Percentiles rank a stretch among this genome's conserved stretches.
Conservation (phyloP, 2,113 vertebrate genomes). For the Platysteira castanea region DNA sequence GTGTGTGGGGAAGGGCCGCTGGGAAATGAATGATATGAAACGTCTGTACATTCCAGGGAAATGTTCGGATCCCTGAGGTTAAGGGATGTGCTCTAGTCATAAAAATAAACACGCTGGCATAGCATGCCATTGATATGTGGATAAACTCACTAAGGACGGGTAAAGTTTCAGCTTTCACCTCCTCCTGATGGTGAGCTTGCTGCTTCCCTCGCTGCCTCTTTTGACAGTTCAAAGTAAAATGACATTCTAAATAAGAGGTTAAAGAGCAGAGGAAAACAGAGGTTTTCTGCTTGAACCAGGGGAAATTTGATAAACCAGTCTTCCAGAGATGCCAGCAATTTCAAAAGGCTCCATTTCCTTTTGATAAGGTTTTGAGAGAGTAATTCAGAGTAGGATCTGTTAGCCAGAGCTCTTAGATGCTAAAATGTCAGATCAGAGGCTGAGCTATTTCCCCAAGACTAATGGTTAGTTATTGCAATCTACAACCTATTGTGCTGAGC, state of each 20-base stretch:
- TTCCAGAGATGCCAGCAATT: constrained; percentile 56
- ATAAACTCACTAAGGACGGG: constrained; percentile 48
- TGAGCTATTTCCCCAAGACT: constrained; percentile 54
- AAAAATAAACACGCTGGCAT: constrained; percentile 59
- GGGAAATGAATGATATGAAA: constrained; percentile 44
- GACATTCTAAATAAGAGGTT: constrained; percentile 66
- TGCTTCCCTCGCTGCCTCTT: constrained; percentile 39
- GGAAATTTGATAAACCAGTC: constrained; percentile 65
- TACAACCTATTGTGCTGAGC: constrained; percentile 31
- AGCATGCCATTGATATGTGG: constrained; percentile 38
- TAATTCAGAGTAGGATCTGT: constrained; percentile 49
- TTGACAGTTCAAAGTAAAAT: constrained; percentile 64
- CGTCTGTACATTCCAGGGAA: constrained; percentile 63
- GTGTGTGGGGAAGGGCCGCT: constrained; percentile 2
- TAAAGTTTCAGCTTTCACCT: constrained; percentile 68
- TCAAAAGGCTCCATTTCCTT: constrained; percentile 42
- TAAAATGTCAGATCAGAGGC: constrained; percentile 60
- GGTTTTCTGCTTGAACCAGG: constrained; percentile 45
- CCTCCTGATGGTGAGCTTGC: constrained; percentile 51
- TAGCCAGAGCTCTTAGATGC: constrained; percentile 34
- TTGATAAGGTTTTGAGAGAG: constrained; percentile 61
- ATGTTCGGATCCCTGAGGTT: constrained; percentile 52
- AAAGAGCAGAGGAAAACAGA: constrained; percentile 61
- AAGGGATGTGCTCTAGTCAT: constrained; percentile 53
- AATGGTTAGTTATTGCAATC: constrained; percentile 1